A percentile compares a stretch with the other conserved stretches of the same genome.
These are phyloP conservation scores for Pelecanus crispus DNA, from an alignment of 2,113 vertebrate species.

Conservation along the genomic window DNA sequence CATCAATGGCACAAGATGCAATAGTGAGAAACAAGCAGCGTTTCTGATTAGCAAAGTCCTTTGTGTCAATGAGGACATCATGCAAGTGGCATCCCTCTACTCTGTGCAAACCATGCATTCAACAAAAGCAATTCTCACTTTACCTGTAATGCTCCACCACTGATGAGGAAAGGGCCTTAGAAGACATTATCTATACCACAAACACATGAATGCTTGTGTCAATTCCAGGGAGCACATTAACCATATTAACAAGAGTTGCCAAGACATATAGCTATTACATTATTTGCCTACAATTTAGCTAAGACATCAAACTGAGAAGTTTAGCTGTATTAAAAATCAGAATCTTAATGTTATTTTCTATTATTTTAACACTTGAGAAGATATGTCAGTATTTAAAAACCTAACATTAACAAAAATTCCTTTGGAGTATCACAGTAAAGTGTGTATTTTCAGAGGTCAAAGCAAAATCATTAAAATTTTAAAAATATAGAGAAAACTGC, in stretches of 20 bases:
- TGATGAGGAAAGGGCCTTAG: conserved; percentile 83
- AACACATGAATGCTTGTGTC: conserved; percentile 81
- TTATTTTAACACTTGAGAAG: not conserved
- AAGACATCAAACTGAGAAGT: not conserved
- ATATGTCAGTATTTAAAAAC: not conserved
- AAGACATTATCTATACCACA: conserved; percentile 92
- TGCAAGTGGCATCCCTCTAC: conserved; percentile 70
- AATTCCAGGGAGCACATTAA: conserved; percentile 67
- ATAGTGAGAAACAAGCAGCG: conserved; percentile 55
- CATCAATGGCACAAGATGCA: conserved; percentile 34
- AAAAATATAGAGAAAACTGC: not conserved
- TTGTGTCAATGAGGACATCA: conserved; percentile 54
- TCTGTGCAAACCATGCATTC: conserved; percentile 74
- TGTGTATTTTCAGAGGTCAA: not conserved
- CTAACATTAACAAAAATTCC: not conserved
- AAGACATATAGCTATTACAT: not conserved
- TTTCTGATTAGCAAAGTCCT: conserved; percentile 61
- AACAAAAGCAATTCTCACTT: conserved; percentile 66
- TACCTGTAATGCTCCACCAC: conserved; percentile 83
- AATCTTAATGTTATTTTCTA: not conserved
- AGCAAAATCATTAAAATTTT: not conserved
- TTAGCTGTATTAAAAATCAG: not conserved
- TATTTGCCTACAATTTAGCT: not conserved
- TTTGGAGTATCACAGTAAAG: not conserved
- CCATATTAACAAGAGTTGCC: conserved; percentile 27